Conservation (phyloP, 2,797 vertebrate genomes). For the Sphenodon punctatus region DNA sequence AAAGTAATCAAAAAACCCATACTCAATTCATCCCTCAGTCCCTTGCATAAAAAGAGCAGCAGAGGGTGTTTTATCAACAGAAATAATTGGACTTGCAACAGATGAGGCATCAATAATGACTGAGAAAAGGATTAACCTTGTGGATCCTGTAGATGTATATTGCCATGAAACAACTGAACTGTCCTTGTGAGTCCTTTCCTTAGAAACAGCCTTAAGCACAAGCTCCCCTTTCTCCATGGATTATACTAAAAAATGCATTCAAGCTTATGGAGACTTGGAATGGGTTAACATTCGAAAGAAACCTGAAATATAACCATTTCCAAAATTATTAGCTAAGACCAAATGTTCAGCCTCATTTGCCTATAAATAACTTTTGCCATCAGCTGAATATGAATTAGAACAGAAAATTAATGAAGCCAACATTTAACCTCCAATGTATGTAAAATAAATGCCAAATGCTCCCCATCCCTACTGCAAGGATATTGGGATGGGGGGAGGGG, state of each 20-base stretch:
- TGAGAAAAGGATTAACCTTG: not conserved
- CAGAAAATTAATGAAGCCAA: not conserved
- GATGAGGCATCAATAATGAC: not conserved
- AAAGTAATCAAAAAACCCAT: not conserved
- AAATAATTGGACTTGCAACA: not conserved
- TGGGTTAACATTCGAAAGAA: not conserved
- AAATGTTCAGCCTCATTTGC: not conserved
- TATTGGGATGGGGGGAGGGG: not conserved
- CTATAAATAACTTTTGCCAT: not conserved
- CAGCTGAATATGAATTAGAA: not conserved
- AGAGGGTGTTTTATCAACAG: not conserved
- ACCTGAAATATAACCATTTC: rapidly evolving
- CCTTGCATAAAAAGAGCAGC: not conserved
- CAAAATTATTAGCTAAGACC: rapidly evolving
- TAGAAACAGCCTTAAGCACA: not conserved
- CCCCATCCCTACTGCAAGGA: not conserved
- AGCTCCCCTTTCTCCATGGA: rapidly evolving
- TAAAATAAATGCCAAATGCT: not conserved
- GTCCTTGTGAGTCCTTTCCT: not conserved
- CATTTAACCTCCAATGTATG: not conserved
- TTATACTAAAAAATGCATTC: not conserved
- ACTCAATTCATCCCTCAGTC: not conserved
- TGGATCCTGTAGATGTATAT: not conserved
- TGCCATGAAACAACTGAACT: not conserved
- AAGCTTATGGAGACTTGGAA: not conserved